Base-by-base conservation (phyloP, 2,888 invertebrate species). In the Spisula solida region DNA sequence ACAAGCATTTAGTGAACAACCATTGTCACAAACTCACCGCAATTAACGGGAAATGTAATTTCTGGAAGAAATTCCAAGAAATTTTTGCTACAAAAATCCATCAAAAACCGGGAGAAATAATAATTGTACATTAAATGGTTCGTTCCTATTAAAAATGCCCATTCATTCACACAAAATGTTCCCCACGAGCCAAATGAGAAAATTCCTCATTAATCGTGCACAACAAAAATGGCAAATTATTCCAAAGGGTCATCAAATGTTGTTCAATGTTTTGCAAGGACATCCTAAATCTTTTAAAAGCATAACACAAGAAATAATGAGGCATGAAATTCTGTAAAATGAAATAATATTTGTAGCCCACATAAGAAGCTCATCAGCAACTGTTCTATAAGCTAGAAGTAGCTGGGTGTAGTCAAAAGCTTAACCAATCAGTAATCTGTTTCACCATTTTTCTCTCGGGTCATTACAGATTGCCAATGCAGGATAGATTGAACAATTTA, bases 401-500 rank as follows among this genome's bases (percentile, higher is more conserved):
- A 41, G 10, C 25, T 25, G 25, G n/a, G n/a, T 66, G n/a, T 66
- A 4, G 60, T 66, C 60, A 25, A n/a, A 66, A 25, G 10, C 25
- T 5, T 47, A 80, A 48, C 48, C 14, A 47, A 80, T 47, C 4
- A 48, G n/a, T 25, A 48, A 47, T 48, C 48, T 16, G 20, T 48
- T 14, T 47, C 41, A 4, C 2, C 0, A 78, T 78, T 34, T 78
- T 20, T 34, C 34, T 78, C 6, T 10, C 34, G 20, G 34, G 47
- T 80, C n/a, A 81, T 31, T 51, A 81, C 29, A 81, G 16, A 81
- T 81, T 55, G 29, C 48, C 51, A 81, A 81, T 55, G 29, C 81
- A 18, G 20, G 55, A 29, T 55, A 55, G 31, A 51, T 81, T 80
- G 47, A 80, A 20, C n/a, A 25, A 41, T 80, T 47, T 47, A 5